Evolutionary conservation across 2,113 vertebrate species (phyloP), one percentile per base, ranked within the genome.

Genomic region (Nothoprocta perdicaria): DNA sequence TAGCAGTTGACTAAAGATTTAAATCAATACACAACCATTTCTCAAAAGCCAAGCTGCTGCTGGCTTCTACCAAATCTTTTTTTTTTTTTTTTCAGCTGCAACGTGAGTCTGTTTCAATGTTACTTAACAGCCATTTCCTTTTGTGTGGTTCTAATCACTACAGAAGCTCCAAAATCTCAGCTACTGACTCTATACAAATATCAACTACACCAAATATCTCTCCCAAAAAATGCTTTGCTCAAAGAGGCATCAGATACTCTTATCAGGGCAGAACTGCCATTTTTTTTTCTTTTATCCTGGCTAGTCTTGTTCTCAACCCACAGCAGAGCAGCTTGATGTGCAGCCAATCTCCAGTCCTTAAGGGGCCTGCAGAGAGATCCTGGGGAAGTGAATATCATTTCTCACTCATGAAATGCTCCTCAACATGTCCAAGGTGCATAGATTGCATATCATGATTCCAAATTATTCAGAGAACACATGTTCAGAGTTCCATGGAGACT

Each of bases 171-270:
- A 43, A 87, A 46, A 61, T 71, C 45, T 84, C 58, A 80, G 21
- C 8, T n/a, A 84, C 33, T 1, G 0, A 3, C 1, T 38, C 46
- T 50, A 33, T 22, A 57, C 7, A 67, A 58, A 21, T 38, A 43
- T 21, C 18, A 71, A 38, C 60, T 14, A 55, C 10, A 76, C 10
- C 24, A 80, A 26, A 13, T 60, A 18, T 26, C 38, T 69, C 31
- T 74, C 18, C 21, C 31, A 26, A 78, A 15, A 33, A 50, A 63
- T 10, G 16, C 60, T 6, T 31, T 65, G 48, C 67, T 18, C 4
- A 4, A 83, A 58, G 0, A 1, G n/a, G 46, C 24, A 74, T 27
- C 21, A 73, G 33, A 57, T 29, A 31, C 14, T 14, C 79, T 83
- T n/a, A 38, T 86, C 48, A 63, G 53, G 6, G 50, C 17, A 55